Percentiles rank a stretch among this genome's conserved stretches.
Evolutionary conservation across 1,140 invertebrate genomes (phyloP).

Genomic region (Subanguina moxae): DNA sequence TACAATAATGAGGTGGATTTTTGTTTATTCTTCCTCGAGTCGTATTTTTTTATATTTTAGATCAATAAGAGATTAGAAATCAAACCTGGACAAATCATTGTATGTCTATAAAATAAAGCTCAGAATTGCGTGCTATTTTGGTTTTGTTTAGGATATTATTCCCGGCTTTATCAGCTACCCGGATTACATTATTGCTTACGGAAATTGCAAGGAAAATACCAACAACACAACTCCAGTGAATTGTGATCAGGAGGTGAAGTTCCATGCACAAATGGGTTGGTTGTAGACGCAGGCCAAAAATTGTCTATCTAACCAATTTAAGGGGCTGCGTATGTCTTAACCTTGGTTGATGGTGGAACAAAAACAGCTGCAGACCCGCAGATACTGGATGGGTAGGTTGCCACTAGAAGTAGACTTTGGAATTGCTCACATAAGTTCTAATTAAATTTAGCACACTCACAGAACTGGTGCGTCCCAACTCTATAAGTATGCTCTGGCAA

Average conservation of each 20-base stretch:
- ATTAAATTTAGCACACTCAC: not conserved
- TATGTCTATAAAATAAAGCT: too few relatives aligned
- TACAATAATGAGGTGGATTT: constrained; percentile 14
- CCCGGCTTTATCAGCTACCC: constrained; percentile 47
- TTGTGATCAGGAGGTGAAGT: constrained; percentile 13
- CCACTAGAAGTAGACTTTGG: too few relatives aligned
- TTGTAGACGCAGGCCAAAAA: constrained; percentile 28
- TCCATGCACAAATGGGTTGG: constrained; percentile 15
- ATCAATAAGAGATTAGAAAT: not conserved
- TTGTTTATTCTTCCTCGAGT: not conserved
- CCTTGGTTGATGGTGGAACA: constrained; percentile 12
- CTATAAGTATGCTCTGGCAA: constrained; percentile 55
- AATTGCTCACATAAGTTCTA: too few relatives aligned
- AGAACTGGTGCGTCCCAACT: constrained; percentile 42
- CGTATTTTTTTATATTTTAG: not conserved
- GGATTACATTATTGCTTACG: constrained; percentile 47
- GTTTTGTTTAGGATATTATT: constrained; percentile 42
- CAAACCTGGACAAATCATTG: too few relatives aligned
- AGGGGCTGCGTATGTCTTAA: constrained; percentile 48
- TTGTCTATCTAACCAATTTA: too few relatives aligned
- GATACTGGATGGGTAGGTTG: not conserved
- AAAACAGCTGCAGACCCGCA: not conserved
- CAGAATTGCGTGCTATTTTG: constrained; percentile 15
- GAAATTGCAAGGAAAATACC: constrained; percentile 27
- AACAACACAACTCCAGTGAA: constrained; percentile 11